A percentile compares a stretch with the other conserved stretches of the same genome.
Conservation (phyloP, 2,888 invertebrate species). For the Scrobipalpa costella region DNA sequence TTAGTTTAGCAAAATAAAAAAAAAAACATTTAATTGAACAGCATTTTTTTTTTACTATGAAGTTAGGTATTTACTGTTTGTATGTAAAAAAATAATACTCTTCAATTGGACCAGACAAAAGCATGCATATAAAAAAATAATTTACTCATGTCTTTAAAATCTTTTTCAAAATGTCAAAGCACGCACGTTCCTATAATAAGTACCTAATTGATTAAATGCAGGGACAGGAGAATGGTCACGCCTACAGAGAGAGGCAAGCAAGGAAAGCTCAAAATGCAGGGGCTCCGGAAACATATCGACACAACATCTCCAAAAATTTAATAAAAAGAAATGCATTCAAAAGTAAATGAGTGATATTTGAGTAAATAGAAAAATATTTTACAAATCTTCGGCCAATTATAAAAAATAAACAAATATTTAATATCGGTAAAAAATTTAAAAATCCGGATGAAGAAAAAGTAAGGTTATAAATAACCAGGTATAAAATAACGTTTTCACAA, state of each 20-base stretch:
- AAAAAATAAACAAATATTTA: background rate
- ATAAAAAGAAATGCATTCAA: constrained; percentile 7
- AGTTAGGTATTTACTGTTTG: too few species aligned
- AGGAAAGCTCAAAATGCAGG: constrained; percentile 34
- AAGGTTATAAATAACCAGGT: too few species aligned
- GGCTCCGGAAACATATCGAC: constrained; percentile 5
- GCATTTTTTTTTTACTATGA: too few species aligned
- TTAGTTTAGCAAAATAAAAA: too few species aligned
- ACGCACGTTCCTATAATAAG: background rate
- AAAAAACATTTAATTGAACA: too few species aligned
- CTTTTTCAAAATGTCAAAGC: background rate
- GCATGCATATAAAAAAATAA: background rate
- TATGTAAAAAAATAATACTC: too few species aligned
- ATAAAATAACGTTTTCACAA: too few species aligned
- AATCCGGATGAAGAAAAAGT: background rate
- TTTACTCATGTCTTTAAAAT: background rate
- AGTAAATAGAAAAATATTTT: constrained; percentile 6
- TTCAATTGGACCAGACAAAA: too few species aligned
- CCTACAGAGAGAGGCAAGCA: constrained; percentile 49
- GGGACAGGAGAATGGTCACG: constrained; percentile 42
- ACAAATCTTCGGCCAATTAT: constrained; percentile 5
- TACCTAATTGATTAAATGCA: background rate
- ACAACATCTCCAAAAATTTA: background rate
- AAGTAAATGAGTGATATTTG: constrained; percentile 4
- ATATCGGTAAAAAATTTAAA: background rate